Percentiles rank a stretch among this genome's conserved stretches.
These are phyloP conservation scores for Diadema setosum DNA, from an alignment of 35 echinoderm and acorn worm genomes.

Conservation along the genomic window DNA sequence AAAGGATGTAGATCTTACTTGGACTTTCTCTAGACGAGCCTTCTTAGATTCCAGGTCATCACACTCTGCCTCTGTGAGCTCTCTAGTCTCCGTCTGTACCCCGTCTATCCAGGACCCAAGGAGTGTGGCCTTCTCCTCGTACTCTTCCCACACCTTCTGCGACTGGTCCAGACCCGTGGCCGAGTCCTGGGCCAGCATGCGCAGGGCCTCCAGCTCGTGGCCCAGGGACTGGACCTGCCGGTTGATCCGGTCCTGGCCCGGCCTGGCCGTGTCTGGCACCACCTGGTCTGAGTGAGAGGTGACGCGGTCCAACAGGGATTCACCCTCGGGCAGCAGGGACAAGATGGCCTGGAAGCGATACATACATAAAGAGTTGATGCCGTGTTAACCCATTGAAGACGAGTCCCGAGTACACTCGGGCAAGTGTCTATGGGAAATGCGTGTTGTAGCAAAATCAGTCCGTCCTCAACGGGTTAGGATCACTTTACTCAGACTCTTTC, in stretches of 20 bases:
- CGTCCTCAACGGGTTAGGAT: too few species aligned
- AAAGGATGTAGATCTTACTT: too few species aligned
- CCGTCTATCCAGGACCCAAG: constrained; percentile 37
- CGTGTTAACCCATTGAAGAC: too few species aligned
- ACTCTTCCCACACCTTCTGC: constrained; percentile 1
- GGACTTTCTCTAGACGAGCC: constrained; percentile 11
- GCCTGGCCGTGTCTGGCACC: constrained; percentile 40
- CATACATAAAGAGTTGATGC: background rate
- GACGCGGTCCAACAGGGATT: constrained; percentile 13
- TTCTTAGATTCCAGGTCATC: constrained; percentile 45
- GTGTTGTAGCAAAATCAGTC: too few species aligned
- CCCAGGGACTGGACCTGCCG: constrained; percentile 34
- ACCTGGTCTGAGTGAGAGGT: constrained; percentile 43
- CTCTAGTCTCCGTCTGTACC: background rate
- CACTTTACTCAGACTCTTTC: background rate
- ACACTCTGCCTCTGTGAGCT: background rate
- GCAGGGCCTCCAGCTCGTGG: constrained; percentile 35
- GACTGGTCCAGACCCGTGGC: background rate
- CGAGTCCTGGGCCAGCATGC: constrained; percentile 13
- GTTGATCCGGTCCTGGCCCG: constrained; percentile 30
- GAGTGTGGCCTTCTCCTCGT: constrained; percentile 12
- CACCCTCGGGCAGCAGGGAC: constrained; percentile 40
- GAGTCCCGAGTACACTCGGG: too few species aligned
- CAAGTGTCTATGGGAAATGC: too few species aligned
- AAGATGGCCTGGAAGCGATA: constrained; percentile 33